Evolutionary conservation across 35 echinoderm and acorn worm species (phyloP).

Genomic region (Acanthaster planci): DNA sequence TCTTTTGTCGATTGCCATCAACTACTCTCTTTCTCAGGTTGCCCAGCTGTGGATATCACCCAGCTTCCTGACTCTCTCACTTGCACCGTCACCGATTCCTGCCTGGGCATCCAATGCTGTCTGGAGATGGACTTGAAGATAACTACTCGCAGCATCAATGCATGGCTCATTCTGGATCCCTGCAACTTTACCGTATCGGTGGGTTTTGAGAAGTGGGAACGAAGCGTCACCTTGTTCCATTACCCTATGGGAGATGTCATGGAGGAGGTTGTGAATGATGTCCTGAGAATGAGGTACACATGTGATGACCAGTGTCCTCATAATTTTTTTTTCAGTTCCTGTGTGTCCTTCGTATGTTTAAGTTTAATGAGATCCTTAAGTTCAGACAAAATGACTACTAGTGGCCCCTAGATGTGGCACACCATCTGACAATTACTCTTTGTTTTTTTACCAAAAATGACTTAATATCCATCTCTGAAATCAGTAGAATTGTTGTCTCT

Average conservation of each 20-base stretch:
- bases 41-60: not conserved
- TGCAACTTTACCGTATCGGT: slow-evolving; percentile 13
- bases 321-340: no score
- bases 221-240: not conserved
- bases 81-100: not conserved
- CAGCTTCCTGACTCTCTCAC: not conserved
- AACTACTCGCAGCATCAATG: not conserved
- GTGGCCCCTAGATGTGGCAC: no score
- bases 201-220: slow-evolving; percentile 27
- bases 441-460: no score
- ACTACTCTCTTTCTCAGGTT: no score
- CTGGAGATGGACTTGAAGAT: slow-evolving; percentile 26
- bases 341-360: no score
- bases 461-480: no score
- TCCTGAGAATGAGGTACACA: not conserved
- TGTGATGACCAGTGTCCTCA: no score
- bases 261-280: slow-evolving; percentile 5
- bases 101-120: slow-evolving; percentile 22
- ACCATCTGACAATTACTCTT: no score
- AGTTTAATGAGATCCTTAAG: no score
- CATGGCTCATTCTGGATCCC: slow-evolving; percentile 15
- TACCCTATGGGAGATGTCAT: not conserved
- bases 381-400: no score
- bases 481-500: no score
- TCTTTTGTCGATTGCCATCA: no score